These are phyloP conservation scores for Chrysina gloriosa DNA, from an alignment of 2,888 invertebrate genomes.

Conservation along the genomic window DNA sequence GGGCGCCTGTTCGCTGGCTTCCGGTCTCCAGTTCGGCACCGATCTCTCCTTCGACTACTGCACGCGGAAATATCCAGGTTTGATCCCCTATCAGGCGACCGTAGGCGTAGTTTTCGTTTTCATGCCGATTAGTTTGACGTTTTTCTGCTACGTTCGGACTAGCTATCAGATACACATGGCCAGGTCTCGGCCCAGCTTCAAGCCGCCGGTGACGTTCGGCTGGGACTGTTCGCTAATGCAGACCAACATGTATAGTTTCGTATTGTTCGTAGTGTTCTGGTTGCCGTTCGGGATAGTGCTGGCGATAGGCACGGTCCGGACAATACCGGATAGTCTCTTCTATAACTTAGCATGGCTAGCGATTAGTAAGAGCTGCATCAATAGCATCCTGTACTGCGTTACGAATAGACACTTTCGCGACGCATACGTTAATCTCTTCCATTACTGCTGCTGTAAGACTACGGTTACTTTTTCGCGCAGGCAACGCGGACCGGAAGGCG, in stretches of 20 bases:
- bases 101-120: constrained; percentile 71
- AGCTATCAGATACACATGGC: constrained; percentile 67
- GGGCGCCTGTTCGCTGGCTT: constrained; percentile 68
- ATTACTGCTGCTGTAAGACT: constrained; percentile 85
- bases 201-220: constrained; percentile 71
- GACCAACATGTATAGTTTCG: constrained; percentile 74
- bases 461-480: constrained; percentile 75
- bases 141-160: constrained; percentile 69
- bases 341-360: constrained; percentile 79
- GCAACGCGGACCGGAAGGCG: constrained; percentile 65
- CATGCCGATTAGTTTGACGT: constrained; percentile 70
- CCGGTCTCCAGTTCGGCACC: constrained; percentile 72
- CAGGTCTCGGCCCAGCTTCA: constrained; percentile 70
- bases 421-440: constrained; percentile 79
- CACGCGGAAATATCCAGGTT: constrained; percentile 67
- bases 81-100: constrained; percentile 69
- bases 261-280: constrained; percentile 75
- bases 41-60: constrained; percentile 78
- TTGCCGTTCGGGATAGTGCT: constrained; percentile 74
- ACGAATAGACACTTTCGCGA: constrained; percentile 76
- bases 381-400: constrained; percentile 74
- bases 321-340: constrained; percentile 67
- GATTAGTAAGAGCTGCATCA: constrained; percentile 75
- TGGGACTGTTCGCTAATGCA: constrained; percentile 73
- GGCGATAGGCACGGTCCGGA: constrained; percentile 68